Conservation (phyloP, 2,113 vertebrate species). For the Ophthalmolycus amberensis region DNA sequence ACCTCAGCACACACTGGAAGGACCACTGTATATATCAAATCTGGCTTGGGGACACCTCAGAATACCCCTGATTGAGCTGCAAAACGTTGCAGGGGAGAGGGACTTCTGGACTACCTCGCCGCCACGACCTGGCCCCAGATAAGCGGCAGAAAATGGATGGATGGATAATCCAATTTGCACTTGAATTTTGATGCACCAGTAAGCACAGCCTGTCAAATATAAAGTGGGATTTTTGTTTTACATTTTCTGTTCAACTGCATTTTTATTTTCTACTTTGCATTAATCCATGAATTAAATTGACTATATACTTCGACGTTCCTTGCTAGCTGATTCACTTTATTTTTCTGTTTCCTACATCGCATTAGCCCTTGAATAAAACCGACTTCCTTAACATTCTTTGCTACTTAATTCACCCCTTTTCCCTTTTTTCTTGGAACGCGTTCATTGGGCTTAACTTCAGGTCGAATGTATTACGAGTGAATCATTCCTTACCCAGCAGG, state of each 20-base stretch:
- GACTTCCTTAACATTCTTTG: slow-evolving; percentile 13
- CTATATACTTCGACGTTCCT: not conserved
- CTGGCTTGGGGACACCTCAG: not conserved
- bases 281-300: slow-evolving; percentile 8
- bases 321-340: not conserved
- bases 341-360: not conserved
- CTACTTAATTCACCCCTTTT: slow-evolving; percentile 2
- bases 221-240: slow-evolving; percentile 5
- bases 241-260: slow-evolving; percentile 9
- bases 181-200: slow-evolving; percentile 28
- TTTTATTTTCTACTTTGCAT: slow-evolving; percentile 30
- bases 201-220: slow-evolving; percentile 18
- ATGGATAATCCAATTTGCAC: slow-evolving; percentile 20
- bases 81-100: not conserved
- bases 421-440: not conserved
- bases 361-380: slow-evolving; percentile 15
- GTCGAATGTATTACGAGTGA: slow-evolving; percentile 5
- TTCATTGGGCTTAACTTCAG: slow-evolving; percentile 11
- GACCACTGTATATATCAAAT: not conserved
- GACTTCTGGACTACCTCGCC: not conserved
- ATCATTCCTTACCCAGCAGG: slow-evolving; percentile 18
- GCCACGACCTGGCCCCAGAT: not conserved
- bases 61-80: not conserved
- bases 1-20: not conserved
- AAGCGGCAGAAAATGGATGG: not conserved